These are phyloP conservation scores for Eolophus roseicapilla DNA, from an alignment of 2,113 vertebrate species.

Conservation along the genomic window DNA sequence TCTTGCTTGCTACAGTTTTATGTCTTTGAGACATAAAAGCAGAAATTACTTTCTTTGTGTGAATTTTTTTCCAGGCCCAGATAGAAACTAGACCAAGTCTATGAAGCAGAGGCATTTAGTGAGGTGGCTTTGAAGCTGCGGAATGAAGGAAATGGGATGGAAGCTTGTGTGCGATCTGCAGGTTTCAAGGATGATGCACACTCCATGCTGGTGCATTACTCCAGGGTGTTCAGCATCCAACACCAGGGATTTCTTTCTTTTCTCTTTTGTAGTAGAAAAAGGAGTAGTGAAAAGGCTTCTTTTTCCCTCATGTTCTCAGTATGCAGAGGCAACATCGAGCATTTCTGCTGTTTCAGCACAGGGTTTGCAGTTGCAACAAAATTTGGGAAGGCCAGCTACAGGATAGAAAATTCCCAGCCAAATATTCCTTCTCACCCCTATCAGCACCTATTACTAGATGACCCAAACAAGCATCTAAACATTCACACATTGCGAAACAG, in stretches of 20 bases:
- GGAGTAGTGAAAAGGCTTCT: not conserved
- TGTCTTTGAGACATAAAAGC: not conserved
- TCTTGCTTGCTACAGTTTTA: not conserved
- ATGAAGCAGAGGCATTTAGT: not conserved
- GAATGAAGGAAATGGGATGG: not conserved
- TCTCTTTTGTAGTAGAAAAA: not conserved
- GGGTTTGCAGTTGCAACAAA: not conserved
- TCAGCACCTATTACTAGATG: not conserved
- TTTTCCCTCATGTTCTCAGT: not conserved
- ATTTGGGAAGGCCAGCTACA: not conserved
- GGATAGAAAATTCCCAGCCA: not conserved
- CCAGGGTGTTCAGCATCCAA: not conserved
- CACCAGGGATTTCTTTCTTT: not conserved
- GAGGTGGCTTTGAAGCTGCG: not conserved
- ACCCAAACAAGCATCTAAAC: not conserved
- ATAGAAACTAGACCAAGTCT: not conserved
- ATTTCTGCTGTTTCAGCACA: not conserved
- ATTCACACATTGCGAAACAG: not conserved
- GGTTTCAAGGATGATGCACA: not conserved
- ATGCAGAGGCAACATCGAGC: not conserved
- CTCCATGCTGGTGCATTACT: not conserved
- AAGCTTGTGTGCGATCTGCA: not conserved
- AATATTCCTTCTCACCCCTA: not conserved
- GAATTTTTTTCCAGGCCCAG: not conserved
- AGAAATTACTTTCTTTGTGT: not conserved